These are phyloP conservation scores for Autographa pulchrina DNA, from an alignment of 2,888 invertebrate species.

Conservation along the genomic window DNA sequence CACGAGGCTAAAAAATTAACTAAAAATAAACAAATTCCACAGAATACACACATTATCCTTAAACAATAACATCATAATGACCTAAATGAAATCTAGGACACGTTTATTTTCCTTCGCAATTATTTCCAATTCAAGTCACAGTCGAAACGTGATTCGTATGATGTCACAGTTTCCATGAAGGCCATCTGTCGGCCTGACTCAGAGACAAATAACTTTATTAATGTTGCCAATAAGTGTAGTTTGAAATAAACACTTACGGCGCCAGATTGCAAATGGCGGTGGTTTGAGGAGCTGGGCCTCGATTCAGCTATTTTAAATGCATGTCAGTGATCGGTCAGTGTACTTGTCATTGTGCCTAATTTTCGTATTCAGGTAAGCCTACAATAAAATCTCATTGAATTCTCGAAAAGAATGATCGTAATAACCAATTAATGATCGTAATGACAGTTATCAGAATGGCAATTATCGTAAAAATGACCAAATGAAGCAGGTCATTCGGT, in stretches of 20 bases:
- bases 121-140: slow-evolving; percentile 54
- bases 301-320: no score
- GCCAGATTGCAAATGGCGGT: slow-evolving; percentile 31
- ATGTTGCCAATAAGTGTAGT: slow-evolving; percentile 61
- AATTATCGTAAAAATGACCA: no score
- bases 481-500: no score
- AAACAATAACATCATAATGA: slow-evolving; percentile 50
- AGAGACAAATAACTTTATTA: slow-evolving; percentile 62
- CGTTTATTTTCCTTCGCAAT: slow-evolving; percentile 50
- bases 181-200: slow-evolving; percentile 73
- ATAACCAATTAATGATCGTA: no score
- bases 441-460: no score
- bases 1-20: not conserved
- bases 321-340: no score
- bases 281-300: no score
- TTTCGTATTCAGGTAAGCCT: no score
- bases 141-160: slow-evolving; percentile 56
- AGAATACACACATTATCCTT: slow-evolving; percentile 41
- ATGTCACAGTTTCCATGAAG: slow-evolving; percentile 71
- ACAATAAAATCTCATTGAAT: no score
- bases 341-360: no score
- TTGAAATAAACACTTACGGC: slow-evolving; percentile 51
- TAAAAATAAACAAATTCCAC: slow-evolving; percentile 25
- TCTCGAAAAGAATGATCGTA: no score
- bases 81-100: slow-evolving; percentile 63